These are phyloP conservation scores for Triplophysa rosa DNA, from an alignment of 2,113 vertebrate species.

Conservation along the genomic window DNA sequence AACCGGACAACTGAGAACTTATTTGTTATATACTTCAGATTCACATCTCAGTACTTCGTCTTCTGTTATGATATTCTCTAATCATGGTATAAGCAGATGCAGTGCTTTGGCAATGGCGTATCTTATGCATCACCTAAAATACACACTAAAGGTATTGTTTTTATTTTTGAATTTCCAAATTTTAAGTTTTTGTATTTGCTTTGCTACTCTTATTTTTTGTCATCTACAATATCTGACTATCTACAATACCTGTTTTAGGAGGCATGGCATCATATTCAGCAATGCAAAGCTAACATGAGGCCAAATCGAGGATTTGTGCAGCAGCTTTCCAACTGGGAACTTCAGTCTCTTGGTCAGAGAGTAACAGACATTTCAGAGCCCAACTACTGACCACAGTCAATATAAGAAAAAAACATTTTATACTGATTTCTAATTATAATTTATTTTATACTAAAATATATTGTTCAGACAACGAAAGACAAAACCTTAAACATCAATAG, in stretches of 20 bases:
- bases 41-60: slow-evolving; percentile 60
- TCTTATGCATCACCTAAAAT: slow-evolving; percentile 74
- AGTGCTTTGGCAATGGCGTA: slow-evolving; percentile 76
- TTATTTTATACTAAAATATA: neutral
- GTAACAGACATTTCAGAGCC: slow-evolving; percentile 71
- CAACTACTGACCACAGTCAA: slow-evolving; percentile 65
- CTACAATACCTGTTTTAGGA: slow-evolving; percentile 66
- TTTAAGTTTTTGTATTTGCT: neutral
- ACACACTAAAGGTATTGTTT: slow-evolving; percentile 76
- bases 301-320: slow-evolving; percentile 78
- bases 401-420: neutral
- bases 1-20: neutral
- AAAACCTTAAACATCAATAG: neutral
- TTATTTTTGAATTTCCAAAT: neutral
- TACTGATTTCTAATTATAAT: neutral
- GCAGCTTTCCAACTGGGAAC: slow-evolving; percentile 85
- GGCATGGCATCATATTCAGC: slow-evolving; percentile 75
- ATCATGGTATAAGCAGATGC: slow-evolving; percentile 78
- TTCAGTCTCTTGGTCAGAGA: slow-evolving; percentile 45
- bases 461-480: neutral
- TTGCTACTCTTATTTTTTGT: neutral
- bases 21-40: slow-evolving; percentile 51
- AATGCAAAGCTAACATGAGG: slow-evolving; percentile 77
- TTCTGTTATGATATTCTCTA: slow-evolving; percentile 78
- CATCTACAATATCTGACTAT: neutral